A percentile compares a stretch with the other conserved stretches of the same genome.
Conservation (phyloP, 1,140 invertebrate genomes). For the Tetragonula clypearis region DNA sequence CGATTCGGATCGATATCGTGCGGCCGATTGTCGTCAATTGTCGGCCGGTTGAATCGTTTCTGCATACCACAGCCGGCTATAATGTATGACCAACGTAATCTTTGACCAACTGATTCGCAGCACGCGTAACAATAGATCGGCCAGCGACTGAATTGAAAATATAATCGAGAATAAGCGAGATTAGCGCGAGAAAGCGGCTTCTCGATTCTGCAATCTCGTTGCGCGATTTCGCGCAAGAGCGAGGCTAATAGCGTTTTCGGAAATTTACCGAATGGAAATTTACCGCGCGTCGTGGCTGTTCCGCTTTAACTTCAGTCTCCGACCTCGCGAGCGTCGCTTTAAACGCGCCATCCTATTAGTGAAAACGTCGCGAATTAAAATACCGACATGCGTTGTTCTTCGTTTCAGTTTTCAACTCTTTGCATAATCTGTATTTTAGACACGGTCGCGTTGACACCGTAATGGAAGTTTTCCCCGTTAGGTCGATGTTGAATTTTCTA, state of each 20-base stretch:
- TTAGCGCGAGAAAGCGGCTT: not conserved
- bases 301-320: constrained; percentile 8
- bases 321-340: not conserved
- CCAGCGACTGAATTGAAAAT: not conserved
- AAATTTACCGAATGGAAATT: not conserved
- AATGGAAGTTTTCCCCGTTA: too few relatives aligned
- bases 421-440: not conserved
- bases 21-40: not conserved
- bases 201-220: not conserved
- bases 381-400: not conserved
- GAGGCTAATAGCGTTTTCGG: not conserved
- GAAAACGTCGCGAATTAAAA: constrained; percentile 33
- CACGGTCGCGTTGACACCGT: too few relatives aligned
- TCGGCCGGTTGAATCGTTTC: not conserved
- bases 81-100: not conserved
- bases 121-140: not conserved
- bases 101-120: not conserved
- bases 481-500: not conserved
- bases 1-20: not conserved
- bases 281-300: not conserved
- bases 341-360: not conserved
- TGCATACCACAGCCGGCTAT: not conserved
- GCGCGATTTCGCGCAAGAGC: too few relatives aligned
- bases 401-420: not conserved
- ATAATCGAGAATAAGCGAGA: not conserved